Evolutionary conservation across 2,888 invertebrate genomes (phyloP).

Genomic region (Rhaphigaster nebulosa): DNA sequence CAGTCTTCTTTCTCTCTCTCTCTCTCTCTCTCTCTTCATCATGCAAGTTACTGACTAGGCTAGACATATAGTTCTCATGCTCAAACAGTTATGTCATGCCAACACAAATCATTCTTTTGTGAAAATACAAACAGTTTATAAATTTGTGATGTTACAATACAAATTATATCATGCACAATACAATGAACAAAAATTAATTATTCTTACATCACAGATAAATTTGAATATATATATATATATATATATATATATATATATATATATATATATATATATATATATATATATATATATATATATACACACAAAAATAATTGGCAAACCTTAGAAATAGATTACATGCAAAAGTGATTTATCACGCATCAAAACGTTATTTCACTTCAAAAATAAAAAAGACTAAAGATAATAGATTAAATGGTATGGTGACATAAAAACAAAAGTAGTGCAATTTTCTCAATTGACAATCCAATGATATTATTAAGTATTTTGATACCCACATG

Average conservation of each 20-base stretch:
- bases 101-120: constrained; percentile 31
- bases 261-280: too few relatives aligned
- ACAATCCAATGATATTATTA: background rate
- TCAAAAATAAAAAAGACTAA: background rate
- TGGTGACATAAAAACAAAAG: background rate
- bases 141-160: background rate
- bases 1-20: constrained; percentile 60
- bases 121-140: background rate
- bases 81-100: constrained; percentile 47
- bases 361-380: background rate
- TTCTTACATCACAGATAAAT: background rate
- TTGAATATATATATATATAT: background rate
- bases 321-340: background rate
- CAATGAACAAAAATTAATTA: background rate
- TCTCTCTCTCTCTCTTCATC: constrained; percentile 59
- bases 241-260: too few relatives aligned
- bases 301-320: background rate
- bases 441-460: background rate
- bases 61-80: constrained; percentile 60
- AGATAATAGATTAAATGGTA: background rate
- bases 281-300: background rate
- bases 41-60: constrained; percentile 64
- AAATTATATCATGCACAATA: background rate
- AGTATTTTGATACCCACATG: background rate
- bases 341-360: background rate